Conservation (phyloP, 2,888 invertebrate species). For the Agonopterix subpropinquella region DNA sequence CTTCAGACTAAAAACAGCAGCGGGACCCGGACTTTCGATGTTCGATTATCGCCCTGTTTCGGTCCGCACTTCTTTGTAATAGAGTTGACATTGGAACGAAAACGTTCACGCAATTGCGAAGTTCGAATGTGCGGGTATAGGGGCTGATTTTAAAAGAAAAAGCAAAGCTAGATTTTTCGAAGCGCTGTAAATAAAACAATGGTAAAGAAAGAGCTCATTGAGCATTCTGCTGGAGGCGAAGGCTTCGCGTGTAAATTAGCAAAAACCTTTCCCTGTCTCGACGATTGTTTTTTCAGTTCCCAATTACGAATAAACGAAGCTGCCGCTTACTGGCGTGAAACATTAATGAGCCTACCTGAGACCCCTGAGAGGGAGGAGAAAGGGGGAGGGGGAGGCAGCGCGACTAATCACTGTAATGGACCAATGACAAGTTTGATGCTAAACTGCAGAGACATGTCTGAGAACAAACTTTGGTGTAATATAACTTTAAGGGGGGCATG, state of each 20-base stretch:
- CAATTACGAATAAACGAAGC: constrained; percentile 58
- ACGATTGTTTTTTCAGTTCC: constrained; percentile 61
- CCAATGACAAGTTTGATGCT: constrained; percentile 53
- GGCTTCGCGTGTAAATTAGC: constrained; percentile 42
- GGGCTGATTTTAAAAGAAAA: too few relatives aligned
- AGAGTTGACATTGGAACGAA: too few relatives aligned
- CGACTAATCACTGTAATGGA: constrained; percentile 64
- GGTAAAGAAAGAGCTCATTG: constrained; percentile 24
- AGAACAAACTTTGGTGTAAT: constrained; percentile 28
- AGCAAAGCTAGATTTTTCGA: too few relatives aligned
- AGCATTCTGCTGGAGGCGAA: constrained; percentile 33
- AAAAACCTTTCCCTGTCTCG: constrained; percentile 23
- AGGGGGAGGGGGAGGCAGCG: constrained; percentile 7
- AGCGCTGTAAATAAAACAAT: too few relatives aligned
- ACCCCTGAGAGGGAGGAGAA: too few relatives aligned
- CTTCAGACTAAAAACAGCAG: too few relatives aligned
- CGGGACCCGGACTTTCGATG: too few relatives aligned
- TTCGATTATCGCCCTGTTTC: too few relatives aligned
- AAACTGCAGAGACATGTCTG: constrained; percentile 27
- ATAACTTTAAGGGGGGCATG: neutral
- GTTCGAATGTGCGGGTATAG: too few relatives aligned
- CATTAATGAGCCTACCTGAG: constrained; percentile 47
- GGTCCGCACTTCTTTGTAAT: too few relatives aligned
- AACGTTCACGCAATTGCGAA: too few relatives aligned
- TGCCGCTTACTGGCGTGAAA: constrained; percentile 55